Percentiles rank a stretch among this genome's conserved stretches.
Conservation (phyloP, 2,888 invertebrate species). For the Cheilosia grossa region DNA sequence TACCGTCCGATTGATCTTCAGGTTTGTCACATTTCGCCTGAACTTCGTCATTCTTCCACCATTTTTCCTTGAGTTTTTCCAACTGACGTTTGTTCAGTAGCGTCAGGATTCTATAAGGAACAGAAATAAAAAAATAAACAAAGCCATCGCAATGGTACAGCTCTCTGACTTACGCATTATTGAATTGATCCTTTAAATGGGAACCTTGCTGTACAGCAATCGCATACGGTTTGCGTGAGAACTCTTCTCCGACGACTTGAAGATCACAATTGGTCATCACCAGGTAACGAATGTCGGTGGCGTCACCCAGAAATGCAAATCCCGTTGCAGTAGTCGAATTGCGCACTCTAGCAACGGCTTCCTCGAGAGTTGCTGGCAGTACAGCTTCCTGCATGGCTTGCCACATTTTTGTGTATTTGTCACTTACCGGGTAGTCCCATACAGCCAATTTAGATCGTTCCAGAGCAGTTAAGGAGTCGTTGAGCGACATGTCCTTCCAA, state of each 20-base stretch:
- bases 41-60: constrained; percentile 96
- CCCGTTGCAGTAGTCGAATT: constrained; percentile 90
- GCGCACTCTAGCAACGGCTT: constrained; percentile 90
- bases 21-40: constrained; percentile 92
- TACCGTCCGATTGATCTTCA: constrained; percentile 97
- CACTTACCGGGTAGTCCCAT: constrained; percentile 99
- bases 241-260: constrained; percentile 97
- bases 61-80: constrained; percentile 96
- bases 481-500: constrained; percentile 99
- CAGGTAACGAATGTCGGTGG: constrained; percentile 91
- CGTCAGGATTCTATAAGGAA: constrained; percentile 89
- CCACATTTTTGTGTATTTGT: constrained; percentile 99
- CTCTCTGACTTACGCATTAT: constrained; percentile 91
- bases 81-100: constrained; percentile 95
- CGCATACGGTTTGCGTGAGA: constrained; percentile 98
- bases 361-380: constrained; percentile 90
- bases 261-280: constrained; percentile 86
- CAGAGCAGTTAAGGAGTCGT: constrained; percentile 94
- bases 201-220: constrained; percentile 98
- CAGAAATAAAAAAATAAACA: not conserved
- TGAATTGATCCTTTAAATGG: constrained; percentile 96
- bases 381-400: constrained; percentile 95
- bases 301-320: constrained; percentile 97
- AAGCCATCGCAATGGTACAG: not conserved
- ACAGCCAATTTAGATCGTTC: constrained; percentile 97